Evolutionary conservation across 2,888 invertebrate genomes (phyloP).

Genomic region (Stenoptilia bipunctidactyla): DNA sequence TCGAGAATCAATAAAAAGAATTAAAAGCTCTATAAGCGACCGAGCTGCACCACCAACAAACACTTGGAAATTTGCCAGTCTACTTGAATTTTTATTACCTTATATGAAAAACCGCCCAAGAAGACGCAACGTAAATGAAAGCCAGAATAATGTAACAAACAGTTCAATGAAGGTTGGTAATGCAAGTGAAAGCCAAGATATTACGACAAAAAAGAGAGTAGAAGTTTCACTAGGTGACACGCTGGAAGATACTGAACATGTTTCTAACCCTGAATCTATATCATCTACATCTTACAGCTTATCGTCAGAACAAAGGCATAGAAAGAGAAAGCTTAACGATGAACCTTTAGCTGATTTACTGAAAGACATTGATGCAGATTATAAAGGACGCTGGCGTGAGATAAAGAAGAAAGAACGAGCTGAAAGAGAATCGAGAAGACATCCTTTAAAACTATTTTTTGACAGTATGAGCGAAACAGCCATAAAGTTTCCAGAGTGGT

Average conservation of each 20-base stretch:
- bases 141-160: conserved; percentile 8
- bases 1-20: conserved; percentile 7
- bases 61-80: conserved; percentile 2
- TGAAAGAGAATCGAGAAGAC: conserved; percentile 8
- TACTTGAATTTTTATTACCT: conserved; percentile 4
- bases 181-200: conserved; percentile 8
- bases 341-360: conserved; percentile 7
- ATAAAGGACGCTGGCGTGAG: conserved; percentile 7
- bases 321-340: conserved; percentile 6
- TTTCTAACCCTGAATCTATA: conserved; percentile 7
- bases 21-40: neutral
- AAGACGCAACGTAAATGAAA: conserved; percentile 4
- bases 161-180: conserved; percentile 9
- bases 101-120: conserved; percentile 5
- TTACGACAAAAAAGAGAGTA: neutral
- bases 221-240: neutral
- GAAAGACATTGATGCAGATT: conserved; percentile 9
- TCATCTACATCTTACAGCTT: conserved; percentile 7
- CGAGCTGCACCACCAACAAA: conserved; percentile 2
- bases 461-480: conserved; percentile 8
- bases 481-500: conserved; percentile 8
- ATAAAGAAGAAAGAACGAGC: conserved; percentile 5
- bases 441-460: conserved; percentile 9
- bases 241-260: conserved; percentile 6
- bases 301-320: conserved; percentile 5